These are phyloP conservation scores for Sicus ferrugineus DNA, from an alignment of 2,888 invertebrate species.

Conservation along the genomic window DNA sequence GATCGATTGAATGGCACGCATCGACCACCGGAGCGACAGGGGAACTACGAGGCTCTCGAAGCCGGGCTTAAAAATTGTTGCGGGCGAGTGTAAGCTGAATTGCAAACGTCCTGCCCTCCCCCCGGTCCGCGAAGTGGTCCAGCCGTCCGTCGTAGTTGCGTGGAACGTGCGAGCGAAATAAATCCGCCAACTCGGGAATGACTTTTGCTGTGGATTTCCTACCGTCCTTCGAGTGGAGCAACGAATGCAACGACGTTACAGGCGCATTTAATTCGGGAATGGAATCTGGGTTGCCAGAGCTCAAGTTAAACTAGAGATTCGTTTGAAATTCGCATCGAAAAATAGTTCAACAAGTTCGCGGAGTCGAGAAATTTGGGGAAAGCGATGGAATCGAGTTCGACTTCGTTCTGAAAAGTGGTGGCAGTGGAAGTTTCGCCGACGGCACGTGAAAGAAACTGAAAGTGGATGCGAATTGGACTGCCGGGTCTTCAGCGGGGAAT, in stretches of 20 bases:
- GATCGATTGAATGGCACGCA: no score
- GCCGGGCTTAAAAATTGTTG: constrained; percentile 21
- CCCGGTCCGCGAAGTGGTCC: not conserved
- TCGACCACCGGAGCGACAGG: not conserved
- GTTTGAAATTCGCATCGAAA: not conserved
- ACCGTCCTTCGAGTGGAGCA: not conserved
- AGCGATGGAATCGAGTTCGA: not conserved
- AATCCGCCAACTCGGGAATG: constrained; percentile 14
- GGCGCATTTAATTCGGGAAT: no score
- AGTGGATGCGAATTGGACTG: no score
- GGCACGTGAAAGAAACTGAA: no score
- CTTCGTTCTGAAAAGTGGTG: no score
- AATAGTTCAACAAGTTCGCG: not conserved
- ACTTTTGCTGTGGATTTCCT: constrained; percentile 1
- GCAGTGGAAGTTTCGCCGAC: no score
- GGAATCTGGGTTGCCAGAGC: no score
- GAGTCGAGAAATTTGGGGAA: not conserved
- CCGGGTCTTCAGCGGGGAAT: no score
- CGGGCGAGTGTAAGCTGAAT: constrained; percentile 25
- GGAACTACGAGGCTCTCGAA: not conserved
- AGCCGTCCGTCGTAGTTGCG: constrained; percentile 12
- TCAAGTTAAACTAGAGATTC: no score
- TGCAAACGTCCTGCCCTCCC: constrained; percentile 3
- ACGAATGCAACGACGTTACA: no score
- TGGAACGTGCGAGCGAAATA: constrained; percentile 24